Base-by-base conservation (phyloP, 2,113 vertebrate species). In the Callionymus lyra region DNA sequence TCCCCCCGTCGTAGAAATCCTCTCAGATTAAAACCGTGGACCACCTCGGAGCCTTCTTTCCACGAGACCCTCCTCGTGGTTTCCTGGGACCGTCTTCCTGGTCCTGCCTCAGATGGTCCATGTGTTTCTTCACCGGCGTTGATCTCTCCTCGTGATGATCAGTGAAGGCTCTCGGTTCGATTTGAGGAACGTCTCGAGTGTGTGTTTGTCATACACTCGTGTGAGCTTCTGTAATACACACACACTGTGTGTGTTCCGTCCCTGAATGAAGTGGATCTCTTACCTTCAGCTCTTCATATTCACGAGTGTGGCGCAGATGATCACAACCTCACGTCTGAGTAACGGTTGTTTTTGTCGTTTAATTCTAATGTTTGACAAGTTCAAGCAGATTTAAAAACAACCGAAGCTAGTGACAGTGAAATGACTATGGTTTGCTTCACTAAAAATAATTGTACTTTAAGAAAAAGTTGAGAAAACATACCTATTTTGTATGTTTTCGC, bases 11-110 rank as follows among this genome's bases (percentile, higher is more conserved):
- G 50, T 32, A 70, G 62, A 78, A 77, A 80, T 69, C 68, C 63
- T 60, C 68, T 50, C 53, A 66, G 63, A 80, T 75, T 82, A 79
- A 76, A n/a, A 63, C 65, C 66, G 56, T 69, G 64, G 72, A 68
- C 77, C 70, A 61, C 65, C 57, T 43, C 53, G 58, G 74, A 56
- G 40, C 42, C 49, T 63, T 44, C 41, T 74, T 55, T 34, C 33
- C 18, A 16, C 21, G 21, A 8, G 53, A 48, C 16, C 52, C 47
- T 34, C 15, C 47, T 38, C 38, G 1, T 44, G 38, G 36, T 18
- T 52, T 33, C 18, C 44, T n/a, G n/a, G n/a, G n/a, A n/a, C 47
- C 9, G 33, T 41, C 4, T 47, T 65, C 63, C 64, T 59, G 52
- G 68, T 46, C 57, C 33, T 44, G 46, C 37, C 34, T 71, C 61